Percentiles rank a stretch among this genome's conserved stretches.
phyloP scores from a whole-genome alignment of 35 echinoderm and acorn worm genomes.

The Diadema setosum region DNA sequence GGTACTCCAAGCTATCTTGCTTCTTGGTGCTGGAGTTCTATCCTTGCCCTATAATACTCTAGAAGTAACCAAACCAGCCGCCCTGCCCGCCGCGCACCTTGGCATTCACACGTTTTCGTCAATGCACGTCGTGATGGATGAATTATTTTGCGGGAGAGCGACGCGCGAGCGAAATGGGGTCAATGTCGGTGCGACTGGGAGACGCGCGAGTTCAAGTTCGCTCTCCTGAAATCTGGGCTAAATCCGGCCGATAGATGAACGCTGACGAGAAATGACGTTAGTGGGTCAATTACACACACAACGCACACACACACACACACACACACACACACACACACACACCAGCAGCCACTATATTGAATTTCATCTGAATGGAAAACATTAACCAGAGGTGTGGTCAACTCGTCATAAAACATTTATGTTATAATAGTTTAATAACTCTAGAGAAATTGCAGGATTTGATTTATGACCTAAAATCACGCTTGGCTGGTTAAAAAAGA shows the following conservation, averaged over 20 bases:
- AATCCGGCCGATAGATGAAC: neutral
- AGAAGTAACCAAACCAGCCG: neutral
- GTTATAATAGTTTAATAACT: too few species aligned
- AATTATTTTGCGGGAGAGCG: neutral
- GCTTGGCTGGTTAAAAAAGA: too few species aligned
- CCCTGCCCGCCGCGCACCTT: neutral
- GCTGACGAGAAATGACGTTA: neutral
- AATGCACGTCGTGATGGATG: neutral
- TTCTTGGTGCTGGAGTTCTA: neutral
- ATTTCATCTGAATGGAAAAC: neutral
- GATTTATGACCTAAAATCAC: too few species aligned
- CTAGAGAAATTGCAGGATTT: too few species aligned
- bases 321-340: neutral
- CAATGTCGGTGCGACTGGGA: neutral
- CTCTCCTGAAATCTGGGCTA: neutral
- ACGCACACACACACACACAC: neutral
- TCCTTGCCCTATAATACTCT: neutral
- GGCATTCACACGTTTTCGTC: neutral
- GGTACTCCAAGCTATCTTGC: neutral
- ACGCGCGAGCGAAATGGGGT: neutral
- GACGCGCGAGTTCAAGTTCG: neutral
- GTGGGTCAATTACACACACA: neutral
- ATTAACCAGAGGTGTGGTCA: too few species aligned
- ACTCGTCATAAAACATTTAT: too few species aligned
- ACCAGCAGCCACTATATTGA: neutral